These are phyloP conservation scores for Calliphora vomitoria DNA, from an alignment of 2,888 invertebrate species.

Conservation along the genomic window DNA sequence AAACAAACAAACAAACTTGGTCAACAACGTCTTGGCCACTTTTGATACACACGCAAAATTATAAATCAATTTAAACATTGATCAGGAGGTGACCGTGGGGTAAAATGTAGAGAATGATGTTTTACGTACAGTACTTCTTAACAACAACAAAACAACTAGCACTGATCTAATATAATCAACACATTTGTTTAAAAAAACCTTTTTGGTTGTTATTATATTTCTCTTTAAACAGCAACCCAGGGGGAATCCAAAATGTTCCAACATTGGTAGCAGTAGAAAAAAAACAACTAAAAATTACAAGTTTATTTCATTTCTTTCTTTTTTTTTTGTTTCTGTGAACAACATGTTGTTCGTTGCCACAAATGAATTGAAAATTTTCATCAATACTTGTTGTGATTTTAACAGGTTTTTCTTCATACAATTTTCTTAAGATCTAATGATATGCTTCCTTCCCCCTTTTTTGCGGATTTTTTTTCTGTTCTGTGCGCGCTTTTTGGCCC, in stretches of 20 bases:
- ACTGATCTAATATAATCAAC: constrained; percentile 70
- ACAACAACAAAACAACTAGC: constrained; percentile 4
- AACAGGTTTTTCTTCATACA: constrained; percentile 57
- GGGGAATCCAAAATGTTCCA: background rate
- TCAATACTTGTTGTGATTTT: constrained; percentile 57
- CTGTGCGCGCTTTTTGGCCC: constrained; percentile 17
- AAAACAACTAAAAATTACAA: constrained; percentile 25
- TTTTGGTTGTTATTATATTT: constrained; percentile 10
- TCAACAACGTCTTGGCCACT: constrained; percentile 64
- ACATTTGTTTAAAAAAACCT: constrained; percentile 65
- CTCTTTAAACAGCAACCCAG: background rate
- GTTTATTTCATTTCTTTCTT: background rate
- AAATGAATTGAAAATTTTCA: constrained; percentile 54
- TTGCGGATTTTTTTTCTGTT: constrained; percentile 18
- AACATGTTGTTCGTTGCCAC: constrained; percentile 42
- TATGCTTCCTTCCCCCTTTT: constrained; percentile 60
- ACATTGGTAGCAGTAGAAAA: background rate
- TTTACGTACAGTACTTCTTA: constrained; percentile 32
- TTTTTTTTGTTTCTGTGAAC: background rate
- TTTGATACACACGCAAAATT: constrained; percentile 70
- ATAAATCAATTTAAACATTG: constrained; percentile 64
- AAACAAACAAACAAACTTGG: constrained; percentile 59
- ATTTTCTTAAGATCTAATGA: constrained; percentile 61
- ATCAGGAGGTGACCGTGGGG: constrained; percentile 33
- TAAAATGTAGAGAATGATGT: constrained; percentile 18